Evolutionary conservation across 2,888 invertebrate species (phyloP), one percentile per base, ranked within the genome.

Genomic region (Autographa gamma): DNA sequence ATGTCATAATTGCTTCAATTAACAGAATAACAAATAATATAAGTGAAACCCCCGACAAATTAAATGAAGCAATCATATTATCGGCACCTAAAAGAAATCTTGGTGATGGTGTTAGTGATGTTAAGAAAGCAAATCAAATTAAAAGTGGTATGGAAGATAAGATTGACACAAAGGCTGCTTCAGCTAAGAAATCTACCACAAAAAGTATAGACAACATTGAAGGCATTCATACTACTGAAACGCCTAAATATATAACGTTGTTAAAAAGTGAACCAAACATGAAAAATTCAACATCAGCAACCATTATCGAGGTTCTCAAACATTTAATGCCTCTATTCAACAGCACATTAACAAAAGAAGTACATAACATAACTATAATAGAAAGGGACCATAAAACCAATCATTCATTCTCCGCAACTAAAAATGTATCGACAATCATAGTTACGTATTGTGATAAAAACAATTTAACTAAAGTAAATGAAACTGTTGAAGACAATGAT

Each of bases 291-390:
- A 88, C 94, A 13, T 88, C 93, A 0, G 89, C 92, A 41, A 93
- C 92, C 19, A 93, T 95, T 60, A 85, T 95, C 18, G 95, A 95
- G 78, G 92, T 94, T 0, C 74, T 95, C n/a, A 95, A 93, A 82
- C 93, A 94, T 80, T 78, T 95, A 2, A 95, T 95, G 93, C 95
- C 95, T 1, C 87, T 92, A 80, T 91, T 95, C n/a, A 95, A 95
- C 65, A 90, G 88, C 60, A 92, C 93, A 0, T 76, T 90, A n/a
- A 90, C 89, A 4, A 94, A 95, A 85, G 92, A 93, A 79, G 82
- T 95, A 1, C 95, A 95, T 61, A 95, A 95, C 60, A 92, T 95
- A 38, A 95, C 95, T 1, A 91, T 95, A 5, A 93, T 95, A 66
- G 95, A 95, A 82, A 92, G 89, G 72, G 93, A 93, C 77, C 89